Conservation (phyloP, 2,888 invertebrate genomes). For the Xestobium rufovillosum region DNA sequence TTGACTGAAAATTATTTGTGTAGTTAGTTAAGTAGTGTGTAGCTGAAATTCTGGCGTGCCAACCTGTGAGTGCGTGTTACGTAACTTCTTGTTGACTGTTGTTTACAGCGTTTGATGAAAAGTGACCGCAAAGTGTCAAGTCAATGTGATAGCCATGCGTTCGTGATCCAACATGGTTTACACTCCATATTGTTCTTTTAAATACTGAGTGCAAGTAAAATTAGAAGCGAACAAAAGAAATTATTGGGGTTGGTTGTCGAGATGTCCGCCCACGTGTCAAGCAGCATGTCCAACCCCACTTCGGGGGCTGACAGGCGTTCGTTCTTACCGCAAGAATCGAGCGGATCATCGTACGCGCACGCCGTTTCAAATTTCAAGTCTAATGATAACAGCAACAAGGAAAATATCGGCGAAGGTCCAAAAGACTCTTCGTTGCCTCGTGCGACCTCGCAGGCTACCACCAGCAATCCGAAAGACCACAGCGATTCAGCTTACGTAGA, state of each 20-base stretch:
- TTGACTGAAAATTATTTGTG: too few species aligned
- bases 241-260: neutral
- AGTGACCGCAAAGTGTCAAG: neutral
- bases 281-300: conserved; percentile 20
- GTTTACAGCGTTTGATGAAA: neutral
- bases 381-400: conserved; percentile 33
- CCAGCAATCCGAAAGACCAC: conserved; percentile 13
- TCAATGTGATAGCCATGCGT: conserved; percentile 40
- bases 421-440: conserved; percentile 17
- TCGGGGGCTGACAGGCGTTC: conserved; percentile 31
- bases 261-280: neutral
- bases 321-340: conserved; percentile 30
- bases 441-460: conserved; percentile 6
- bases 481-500: conserved; percentile 25
- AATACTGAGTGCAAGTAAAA: neutral
- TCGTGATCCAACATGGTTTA: conserved; percentile 42
- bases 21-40: too few species aligned
- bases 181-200: conserved; percentile 39
- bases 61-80: too few species aligned
- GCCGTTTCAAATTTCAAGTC: conserved; percentile 57
- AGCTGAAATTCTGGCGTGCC: too few species aligned
- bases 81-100: neutral
- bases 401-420: conserved; percentile 31
- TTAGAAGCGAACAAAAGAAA: neutral
- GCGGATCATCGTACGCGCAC: conserved; percentile 63